Evolutionary conservation across 2,888 invertebrate genomes (phyloP).

Genomic region (Drosophila infuscata): DNA sequence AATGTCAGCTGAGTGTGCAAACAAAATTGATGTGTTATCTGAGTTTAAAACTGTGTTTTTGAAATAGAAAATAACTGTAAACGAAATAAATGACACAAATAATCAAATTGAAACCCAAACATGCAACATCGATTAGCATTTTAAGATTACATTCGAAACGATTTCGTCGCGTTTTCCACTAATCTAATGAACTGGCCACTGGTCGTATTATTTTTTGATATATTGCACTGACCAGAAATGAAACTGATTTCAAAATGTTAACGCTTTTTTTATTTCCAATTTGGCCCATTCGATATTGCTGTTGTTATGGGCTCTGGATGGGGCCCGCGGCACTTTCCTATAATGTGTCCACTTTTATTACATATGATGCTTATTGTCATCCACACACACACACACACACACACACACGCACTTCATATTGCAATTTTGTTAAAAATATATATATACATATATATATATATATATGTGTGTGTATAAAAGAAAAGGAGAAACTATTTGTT

Average conservation of each 20-base stretch:
- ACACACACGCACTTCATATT: constrained; percentile 18
- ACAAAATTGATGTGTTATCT: neutral
- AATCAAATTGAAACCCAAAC: neutral
- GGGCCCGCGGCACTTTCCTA: constrained; percentile 62
- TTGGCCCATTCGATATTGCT: constrained; percentile 30
- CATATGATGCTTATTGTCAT: constrained; percentile 73
- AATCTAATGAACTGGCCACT: neutral
- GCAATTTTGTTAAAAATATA: constrained; percentile 56
- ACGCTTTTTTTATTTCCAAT: constrained; percentile 10
- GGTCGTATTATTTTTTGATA: neutral
- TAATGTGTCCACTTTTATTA: constrained; percentile 73
- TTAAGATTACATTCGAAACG: neutral
- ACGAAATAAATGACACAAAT: neutral
- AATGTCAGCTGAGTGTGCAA: no score
- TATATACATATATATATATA: constrained; percentile 30
- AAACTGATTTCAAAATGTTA: constrained; percentile 16
- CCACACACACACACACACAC: constrained; percentile 32
- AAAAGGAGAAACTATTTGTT: constrained; percentile 1
- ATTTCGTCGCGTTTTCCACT: neutral
- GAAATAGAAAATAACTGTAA: neutral
- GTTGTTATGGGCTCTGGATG: constrained; percentile 40
- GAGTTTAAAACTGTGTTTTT: neutral
- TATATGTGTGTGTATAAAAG: constrained; percentile 3
- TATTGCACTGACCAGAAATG: constrained; percentile 5
- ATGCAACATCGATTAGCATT: neutral